These are phyloP conservation scores for Sinella curviseta DNA, from an alignment of 1,140 invertebrate genomes.

Conservation along the genomic window DNA sequence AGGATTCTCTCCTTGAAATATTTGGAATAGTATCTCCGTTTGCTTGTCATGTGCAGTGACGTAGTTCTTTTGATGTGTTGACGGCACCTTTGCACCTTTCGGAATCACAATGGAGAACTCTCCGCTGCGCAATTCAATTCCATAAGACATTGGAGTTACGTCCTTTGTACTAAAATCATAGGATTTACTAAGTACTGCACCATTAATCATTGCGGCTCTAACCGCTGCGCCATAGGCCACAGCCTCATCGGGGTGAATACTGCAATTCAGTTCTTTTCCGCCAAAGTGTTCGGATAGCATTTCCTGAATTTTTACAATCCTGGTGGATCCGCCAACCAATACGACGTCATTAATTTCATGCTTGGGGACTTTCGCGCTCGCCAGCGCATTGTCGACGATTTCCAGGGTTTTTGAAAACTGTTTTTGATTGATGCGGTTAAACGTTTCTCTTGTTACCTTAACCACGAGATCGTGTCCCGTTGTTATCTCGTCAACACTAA, in stretches of 20 bases:
- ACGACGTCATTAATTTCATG: not conserved
- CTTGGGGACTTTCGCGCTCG: constrained; percentile 52
- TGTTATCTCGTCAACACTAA: constrained; percentile 33
- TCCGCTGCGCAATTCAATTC: constrained; percentile 52
- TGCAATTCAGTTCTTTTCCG: constrained; percentile 30
- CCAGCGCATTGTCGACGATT: constrained; percentile 63
- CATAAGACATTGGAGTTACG: constrained; percentile 52
- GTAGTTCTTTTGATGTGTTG: constrained; percentile 52
- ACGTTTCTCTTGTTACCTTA: constrained; percentile 25
- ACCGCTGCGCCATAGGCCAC: constrained; percentile 57
- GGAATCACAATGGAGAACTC: constrained; percentile 54
- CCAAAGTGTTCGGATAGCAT: constrained; percentile 55
- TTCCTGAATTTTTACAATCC: not conserved
- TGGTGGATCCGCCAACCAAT: not conserved
- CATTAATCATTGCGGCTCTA: constrained; percentile 55
- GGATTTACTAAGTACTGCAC: constrained; percentile 23
- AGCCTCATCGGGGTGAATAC: constrained; percentile 53
- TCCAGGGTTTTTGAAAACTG: constrained; percentile 59
- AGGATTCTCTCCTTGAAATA: constrained; percentile 58
- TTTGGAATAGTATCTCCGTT: constrained; percentile 54
- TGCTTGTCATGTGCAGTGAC: constrained; percentile 56
- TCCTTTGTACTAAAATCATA: constrained; percentile 43
- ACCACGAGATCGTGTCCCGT: constrained; percentile 7
- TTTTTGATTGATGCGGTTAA: constrained; percentile 51
- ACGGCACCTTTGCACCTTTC: constrained; percentile 54